Evolutionary conservation across 2,797 vertebrate genomes (phyloP).

Genomic region (Telmatherina bonti): DNA sequence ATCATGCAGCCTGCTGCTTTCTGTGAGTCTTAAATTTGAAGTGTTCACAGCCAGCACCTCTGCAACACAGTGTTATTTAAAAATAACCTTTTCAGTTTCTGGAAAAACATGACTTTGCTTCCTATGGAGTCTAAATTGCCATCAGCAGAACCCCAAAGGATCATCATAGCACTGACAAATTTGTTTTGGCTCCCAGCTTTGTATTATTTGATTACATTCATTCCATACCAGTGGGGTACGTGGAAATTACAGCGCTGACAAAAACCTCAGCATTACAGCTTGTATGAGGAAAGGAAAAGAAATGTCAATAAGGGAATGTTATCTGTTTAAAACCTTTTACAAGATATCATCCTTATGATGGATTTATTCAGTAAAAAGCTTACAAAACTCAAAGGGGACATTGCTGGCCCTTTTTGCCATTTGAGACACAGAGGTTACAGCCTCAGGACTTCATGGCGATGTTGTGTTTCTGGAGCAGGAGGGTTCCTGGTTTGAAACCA

Average conservation of each 20-base stretch:
- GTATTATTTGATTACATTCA: constrained; percentile 40
- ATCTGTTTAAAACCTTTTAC: background rate
- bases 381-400: constrained; percentile 6
- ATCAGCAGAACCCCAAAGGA: constrained; percentile 28
- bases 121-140: constrained; percentile 18
- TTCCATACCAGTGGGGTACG: constrained; percentile 23
- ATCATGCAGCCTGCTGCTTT: constrained; percentile 11
- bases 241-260: constrained; percentile 44
- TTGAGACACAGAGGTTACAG: background rate
- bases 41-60: constrained; percentile 13
- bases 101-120: constrained; percentile 37
- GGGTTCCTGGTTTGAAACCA: too few relatives aligned
- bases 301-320: background rate
- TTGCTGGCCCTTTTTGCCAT: background rate
- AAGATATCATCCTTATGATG: constrained; percentile 3
- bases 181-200: constrained; percentile 32
- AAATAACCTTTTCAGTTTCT: constrained; percentile 33
- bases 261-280: constrained; percentile 29
- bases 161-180: constrained; percentile 28
- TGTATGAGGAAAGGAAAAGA: constrained; percentile 14
- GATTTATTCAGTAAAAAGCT: background rate
- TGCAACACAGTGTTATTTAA: constrained; percentile 21
- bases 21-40: constrained; percentile 25
- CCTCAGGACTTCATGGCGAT: too few relatives aligned
- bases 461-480: too few relatives aligned